Conservation (phyloP, 92 coral and sea anemone genomes). For the Palythoa grandis region DNA sequence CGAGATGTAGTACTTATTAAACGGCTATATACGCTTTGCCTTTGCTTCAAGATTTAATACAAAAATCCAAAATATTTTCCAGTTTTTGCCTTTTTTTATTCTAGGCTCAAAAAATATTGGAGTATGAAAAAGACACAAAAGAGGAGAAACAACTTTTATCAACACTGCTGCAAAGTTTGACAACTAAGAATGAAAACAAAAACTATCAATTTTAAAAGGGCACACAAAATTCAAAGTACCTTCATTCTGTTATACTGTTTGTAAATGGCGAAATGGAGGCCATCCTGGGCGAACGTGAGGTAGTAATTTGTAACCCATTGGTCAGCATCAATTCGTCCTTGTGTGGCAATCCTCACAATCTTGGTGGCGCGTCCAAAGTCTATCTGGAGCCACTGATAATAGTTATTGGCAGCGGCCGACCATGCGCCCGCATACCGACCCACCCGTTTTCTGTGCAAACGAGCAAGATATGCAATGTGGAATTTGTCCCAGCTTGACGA, state of each 20-base stretch:
- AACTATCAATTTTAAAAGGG: too few species aligned
- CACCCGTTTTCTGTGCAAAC: constrained; percentile 50
- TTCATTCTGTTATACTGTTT: constrained; percentile 52
- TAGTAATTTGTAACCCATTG: constrained; percentile 68
- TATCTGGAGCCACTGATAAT: constrained; percentile 63
- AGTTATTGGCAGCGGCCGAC: constrained; percentile 63
- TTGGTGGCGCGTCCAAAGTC: constrained; percentile 55
- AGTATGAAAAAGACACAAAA: too few species aligned
- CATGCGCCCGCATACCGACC: constrained; percentile 63
- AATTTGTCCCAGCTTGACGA: constrained; percentile 56
- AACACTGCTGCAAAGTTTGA: too few species aligned
- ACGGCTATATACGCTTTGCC: too few species aligned
- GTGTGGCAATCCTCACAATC: constrained; percentile 57
- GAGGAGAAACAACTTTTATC: too few species aligned
- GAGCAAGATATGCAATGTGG: constrained; percentile 57
- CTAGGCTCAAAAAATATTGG: too few species aligned
- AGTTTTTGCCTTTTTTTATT: too few species aligned
- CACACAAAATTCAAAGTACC: constrained; percentile 24
- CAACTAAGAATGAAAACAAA: too few species aligned
- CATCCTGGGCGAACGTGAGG: constrained; percentile 57
- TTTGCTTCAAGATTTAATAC: too few species aligned
- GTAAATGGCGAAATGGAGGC: constrained; percentile 44
- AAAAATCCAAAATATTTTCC: too few species aligned
- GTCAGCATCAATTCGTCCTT: constrained; percentile 62
- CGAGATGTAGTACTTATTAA: too few species aligned